phyloP scores from a whole-genome alignment of 1,140 invertebrate genomes.

The Triops longicaudatus region DNA sequence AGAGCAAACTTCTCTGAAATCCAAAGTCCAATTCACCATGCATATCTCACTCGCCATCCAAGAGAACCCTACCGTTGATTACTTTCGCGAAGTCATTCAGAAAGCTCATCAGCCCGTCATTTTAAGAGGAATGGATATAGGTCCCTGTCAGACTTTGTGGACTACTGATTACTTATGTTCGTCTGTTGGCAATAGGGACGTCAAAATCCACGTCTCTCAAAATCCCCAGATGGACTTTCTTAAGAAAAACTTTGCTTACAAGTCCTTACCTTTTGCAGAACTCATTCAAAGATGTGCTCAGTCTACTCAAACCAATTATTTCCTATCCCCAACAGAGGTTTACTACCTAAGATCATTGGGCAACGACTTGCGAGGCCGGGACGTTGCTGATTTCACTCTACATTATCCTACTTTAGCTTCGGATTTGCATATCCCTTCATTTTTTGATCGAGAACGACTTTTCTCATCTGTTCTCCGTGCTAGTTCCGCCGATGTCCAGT shows the following conservation, averaged over 20 bases:
- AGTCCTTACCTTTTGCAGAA: conserved; percentile 44
- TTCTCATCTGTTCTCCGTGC: conserved; percentile 53
- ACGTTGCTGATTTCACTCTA: conserved; percentile 44
- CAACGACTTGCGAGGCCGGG: conserved; percentile 44
- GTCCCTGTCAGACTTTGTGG: conserved; percentile 45
- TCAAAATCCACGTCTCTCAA: conserved; percentile 47
- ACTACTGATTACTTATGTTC: conserved; percentile 43
- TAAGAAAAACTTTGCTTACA: conserved; percentile 50
- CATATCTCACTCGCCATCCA: not conserved
- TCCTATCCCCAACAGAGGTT: conserved; percentile 39
- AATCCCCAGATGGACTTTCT: conserved; percentile 46
- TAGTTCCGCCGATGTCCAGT: conserved; percentile 43
- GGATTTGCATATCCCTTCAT: conserved; percentile 44
- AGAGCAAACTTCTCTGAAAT: not conserved
- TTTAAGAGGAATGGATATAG: conserved; percentile 45
- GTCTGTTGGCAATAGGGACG: conserved; percentile 38
- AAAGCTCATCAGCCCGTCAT: conserved; percentile 38
- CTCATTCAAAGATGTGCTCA: conserved; percentile 41
- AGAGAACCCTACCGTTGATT: not conserved
- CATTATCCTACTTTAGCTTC: conserved; percentile 45
- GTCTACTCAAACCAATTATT: conserved; percentile 39
- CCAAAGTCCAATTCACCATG: not conserved
- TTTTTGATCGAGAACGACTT: conserved; percentile 42
- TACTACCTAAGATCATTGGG: conserved; percentile 51
- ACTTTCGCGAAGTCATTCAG: not conserved